Percentiles rank a stretch among this genome's conserved stretches.
These are phyloP conservation scores for Heliangelus exortis DNA, from an alignment of 2,797 vertebrate genomes.

Conservation along the genomic window DNA sequence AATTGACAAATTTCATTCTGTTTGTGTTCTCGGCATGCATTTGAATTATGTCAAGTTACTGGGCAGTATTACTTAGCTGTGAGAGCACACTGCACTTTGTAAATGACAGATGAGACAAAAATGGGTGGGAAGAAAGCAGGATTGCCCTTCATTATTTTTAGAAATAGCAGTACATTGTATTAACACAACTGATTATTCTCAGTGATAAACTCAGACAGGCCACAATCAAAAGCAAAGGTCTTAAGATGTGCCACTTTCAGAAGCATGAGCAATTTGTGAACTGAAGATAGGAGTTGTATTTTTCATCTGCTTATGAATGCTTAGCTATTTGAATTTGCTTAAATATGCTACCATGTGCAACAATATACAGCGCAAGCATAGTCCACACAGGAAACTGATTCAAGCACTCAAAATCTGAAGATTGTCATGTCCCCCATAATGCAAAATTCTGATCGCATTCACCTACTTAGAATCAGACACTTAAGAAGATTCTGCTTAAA, in stretches of 20 bases:
- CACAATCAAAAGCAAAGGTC: slow-evolving; percentile 23
- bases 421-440: slow-evolving; percentile 44
- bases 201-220: slow-evolving; percentile 36
- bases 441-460: slow-evolving; percentile 23
- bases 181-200: neutral
- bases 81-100: neutral
- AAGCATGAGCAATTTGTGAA: slow-evolving; percentile 49
- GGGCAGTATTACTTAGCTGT: slow-evolving; percentile 8
- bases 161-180: slow-evolving; percentile 5
- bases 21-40: slow-evolving; percentile 35
- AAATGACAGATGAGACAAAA: neutral
- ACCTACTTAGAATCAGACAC: slow-evolving; percentile 23
- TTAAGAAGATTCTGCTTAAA: slow-evolving; percentile 38
- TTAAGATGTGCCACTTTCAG: neutral
- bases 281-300: neutral
- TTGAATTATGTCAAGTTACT: slow-evolving; percentile 22
- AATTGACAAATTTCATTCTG: neutral
- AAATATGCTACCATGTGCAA: slow-evolving; percentile 49
- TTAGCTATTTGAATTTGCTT: slow-evolving; percentile 44
- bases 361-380: slow-evolving; percentile 42
- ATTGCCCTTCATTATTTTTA: slow-evolving; percentile 32
- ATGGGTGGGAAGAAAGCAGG: neutral
- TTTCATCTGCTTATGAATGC: slow-evolving; percentile 12
- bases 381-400: slow-evolving; percentile 24
- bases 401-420: slow-evolving; percentile 57